Evolutionary conservation across 2,888 invertebrate genomes (phyloP).

Genomic region (Augochlorella aurata): DNA sequence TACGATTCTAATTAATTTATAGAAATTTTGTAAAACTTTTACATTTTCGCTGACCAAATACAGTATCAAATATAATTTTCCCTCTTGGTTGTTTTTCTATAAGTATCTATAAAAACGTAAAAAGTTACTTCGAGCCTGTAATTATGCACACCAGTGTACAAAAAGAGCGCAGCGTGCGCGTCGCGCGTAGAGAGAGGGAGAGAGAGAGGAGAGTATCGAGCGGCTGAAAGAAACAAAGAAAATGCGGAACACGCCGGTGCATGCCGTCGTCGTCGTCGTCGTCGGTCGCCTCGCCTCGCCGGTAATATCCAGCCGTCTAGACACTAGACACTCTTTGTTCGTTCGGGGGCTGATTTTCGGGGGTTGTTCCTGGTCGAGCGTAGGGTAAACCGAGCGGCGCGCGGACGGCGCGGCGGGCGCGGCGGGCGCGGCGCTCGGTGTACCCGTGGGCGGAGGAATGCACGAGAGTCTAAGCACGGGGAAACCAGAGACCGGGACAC

Average conservation of each 20-base stretch:
- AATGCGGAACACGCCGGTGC: conserved; percentile 46
- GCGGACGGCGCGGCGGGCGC: neutral
- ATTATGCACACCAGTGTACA: no score
- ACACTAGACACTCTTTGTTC: conserved; percentile 68
- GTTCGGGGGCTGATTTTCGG: conserved; percentile 61
- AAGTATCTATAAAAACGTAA: no score
- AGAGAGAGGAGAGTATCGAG: conserved; percentile 32
- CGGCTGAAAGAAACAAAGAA: conserved; percentile 55
- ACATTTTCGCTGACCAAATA: no score
- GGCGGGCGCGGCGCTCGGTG: no score
- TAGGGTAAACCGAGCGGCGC: conserved; percentile 44
- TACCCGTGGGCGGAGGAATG: conserved; percentile 39
- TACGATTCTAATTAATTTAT: no score
- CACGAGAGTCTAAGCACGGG: conserved; percentile 28
- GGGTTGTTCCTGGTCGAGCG: conserved; percentile 59
- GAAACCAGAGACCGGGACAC: conserved; percentile 6
- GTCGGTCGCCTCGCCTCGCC: conserved; percentile 11
- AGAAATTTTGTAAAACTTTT: no score
- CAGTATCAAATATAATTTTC: no score
- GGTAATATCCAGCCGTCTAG: conserved; percentile 67
- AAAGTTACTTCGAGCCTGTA: no score
- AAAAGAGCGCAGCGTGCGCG: no score
- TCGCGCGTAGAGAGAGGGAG: no score
- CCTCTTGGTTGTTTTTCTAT: no score
- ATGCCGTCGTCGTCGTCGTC: conserved; percentile 29